Conservation (phyloP, 2,888 invertebrate species). For the Agriopis marginaria region DNA sequence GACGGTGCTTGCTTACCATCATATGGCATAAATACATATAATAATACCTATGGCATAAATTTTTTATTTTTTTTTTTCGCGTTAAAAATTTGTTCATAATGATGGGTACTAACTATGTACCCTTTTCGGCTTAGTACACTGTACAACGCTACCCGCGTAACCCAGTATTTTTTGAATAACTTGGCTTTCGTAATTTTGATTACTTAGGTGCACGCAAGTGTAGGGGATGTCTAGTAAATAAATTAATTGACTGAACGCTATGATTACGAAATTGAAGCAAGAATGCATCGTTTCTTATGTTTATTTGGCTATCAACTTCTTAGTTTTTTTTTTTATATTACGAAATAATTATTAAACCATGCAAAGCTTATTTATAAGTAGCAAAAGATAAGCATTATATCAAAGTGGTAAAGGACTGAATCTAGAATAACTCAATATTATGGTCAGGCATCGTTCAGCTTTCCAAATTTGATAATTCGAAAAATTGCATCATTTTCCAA, state of each 20-base stretch:
- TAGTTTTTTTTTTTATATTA: background rate
- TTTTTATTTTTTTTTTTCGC: too few relatives aligned
- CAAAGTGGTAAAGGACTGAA: background rate
- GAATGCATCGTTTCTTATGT: background rate
- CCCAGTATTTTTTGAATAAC: background rate
- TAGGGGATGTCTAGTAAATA: background rate
- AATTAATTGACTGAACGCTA: background rate
- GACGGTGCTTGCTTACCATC: too few relatives aligned
- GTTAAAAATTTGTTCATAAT: too few relatives aligned
- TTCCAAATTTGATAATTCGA: background rate
- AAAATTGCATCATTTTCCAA: background rate
- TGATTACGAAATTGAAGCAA: background rate
- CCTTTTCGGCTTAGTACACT: too few relatives aligned
- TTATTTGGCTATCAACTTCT: background rate
- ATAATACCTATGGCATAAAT: too few relatives aligned
- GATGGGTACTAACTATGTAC: too few relatives aligned
- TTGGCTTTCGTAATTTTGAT: background rate
- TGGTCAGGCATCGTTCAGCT: background rate
- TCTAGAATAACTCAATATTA: background rate
- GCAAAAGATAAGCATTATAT: conserved; percentile 2
- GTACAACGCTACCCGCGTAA: too few relatives aligned
- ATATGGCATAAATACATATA: too few relatives aligned
- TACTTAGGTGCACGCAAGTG: conserved; percentile 1
- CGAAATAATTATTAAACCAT: background rate
- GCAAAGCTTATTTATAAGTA: conserved; percentile 11